Conservation (phyloP, 2,888 invertebrate species). For the Nomada flava region DNA sequence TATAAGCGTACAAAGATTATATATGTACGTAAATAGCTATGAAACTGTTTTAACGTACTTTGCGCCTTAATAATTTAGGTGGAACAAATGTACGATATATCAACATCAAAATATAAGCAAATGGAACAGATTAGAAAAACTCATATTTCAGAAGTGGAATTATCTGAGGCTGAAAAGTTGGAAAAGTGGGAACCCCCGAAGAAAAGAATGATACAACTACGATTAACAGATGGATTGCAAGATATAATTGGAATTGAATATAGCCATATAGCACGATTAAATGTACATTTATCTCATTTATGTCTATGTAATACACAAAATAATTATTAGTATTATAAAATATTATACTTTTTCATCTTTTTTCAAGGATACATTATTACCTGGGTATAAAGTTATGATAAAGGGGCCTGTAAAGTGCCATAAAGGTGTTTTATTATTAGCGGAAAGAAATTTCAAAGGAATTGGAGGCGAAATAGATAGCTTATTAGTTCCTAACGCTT, state of each 20-base stretch:
- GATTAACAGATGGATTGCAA: conserved; percentile 91
- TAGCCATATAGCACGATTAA: conserved; percentile 86
- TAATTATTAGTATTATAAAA: not conserved
- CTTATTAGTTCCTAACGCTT: conserved; percentile 86
- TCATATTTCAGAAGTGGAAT: conserved; percentile 84
- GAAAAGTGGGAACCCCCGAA: conserved; percentile 86
- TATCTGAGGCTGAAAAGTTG: conserved; percentile 85
- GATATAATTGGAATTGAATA: conserved; percentile 90
- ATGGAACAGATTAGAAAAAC: conserved; percentile 84
- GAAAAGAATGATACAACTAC: conserved; percentile 89
- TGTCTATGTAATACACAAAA: not conserved
- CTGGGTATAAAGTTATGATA: conserved; percentile 88
- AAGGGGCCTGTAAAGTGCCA: conserved; percentile 90
- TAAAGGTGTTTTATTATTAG: conserved; percentile 88
- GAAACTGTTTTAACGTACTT: conserved; percentile 2
- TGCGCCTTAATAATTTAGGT: conserved; percentile 76
- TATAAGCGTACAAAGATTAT: not conserved
- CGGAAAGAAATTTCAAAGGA: conserved; percentile 86
- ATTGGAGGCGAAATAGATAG: conserved; percentile 91
- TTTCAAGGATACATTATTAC: conserved; percentile 80
- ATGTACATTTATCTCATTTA: conserved; percentile 75
- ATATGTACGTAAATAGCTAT: not conserved
- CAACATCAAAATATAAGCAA: conserved; percentile 80
- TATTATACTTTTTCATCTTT: not conserved
- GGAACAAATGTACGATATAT: conserved; percentile 83